Conservation (phyloP, 2,797 vertebrate genomes). For the Mus minutoides region DNA sequence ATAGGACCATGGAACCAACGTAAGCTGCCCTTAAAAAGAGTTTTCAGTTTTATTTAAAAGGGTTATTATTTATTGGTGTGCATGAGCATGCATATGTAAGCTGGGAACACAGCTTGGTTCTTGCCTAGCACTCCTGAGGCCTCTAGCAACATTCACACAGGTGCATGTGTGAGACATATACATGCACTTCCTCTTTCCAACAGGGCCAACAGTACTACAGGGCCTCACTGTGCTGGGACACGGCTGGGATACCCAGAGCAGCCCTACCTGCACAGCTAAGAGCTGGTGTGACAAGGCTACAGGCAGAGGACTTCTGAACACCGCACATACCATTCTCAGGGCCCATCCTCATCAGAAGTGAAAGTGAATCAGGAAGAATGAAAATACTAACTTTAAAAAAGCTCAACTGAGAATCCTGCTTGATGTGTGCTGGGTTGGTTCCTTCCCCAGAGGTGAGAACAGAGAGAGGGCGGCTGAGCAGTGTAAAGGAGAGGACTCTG, state of each 20-base stretch:
- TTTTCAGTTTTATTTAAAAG: neutral
- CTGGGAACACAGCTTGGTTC: neutral
- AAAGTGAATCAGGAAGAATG: neutral
- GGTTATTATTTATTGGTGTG: neutral
- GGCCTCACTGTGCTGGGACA: neutral
- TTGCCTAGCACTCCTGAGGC: neutral
- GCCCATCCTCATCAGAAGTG: neutral
- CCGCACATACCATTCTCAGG: neutral
- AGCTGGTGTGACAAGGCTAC: no score
- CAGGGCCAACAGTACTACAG: neutral
- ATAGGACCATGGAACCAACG: neutral
- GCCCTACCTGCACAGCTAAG: neutral
- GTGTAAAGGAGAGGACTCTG: neutral
- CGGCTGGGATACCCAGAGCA: neutral
- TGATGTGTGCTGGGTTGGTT: neutral
- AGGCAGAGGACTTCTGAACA: neutral
- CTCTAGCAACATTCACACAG: neutral
- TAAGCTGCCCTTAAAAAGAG: neutral
- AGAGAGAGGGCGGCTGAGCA: neutral
- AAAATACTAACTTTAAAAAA: neutral
- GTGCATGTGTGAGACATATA: no score
- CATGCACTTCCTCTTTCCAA: neutral
- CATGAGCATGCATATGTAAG: neutral
- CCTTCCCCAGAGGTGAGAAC: neutral
- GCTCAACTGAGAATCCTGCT: neutral